Evolutionary conservation across 2,113 vertebrate genomes (phyloP), one percentile per base, ranked within the genome.

Genomic region (Anolis sagrei): DNA sequence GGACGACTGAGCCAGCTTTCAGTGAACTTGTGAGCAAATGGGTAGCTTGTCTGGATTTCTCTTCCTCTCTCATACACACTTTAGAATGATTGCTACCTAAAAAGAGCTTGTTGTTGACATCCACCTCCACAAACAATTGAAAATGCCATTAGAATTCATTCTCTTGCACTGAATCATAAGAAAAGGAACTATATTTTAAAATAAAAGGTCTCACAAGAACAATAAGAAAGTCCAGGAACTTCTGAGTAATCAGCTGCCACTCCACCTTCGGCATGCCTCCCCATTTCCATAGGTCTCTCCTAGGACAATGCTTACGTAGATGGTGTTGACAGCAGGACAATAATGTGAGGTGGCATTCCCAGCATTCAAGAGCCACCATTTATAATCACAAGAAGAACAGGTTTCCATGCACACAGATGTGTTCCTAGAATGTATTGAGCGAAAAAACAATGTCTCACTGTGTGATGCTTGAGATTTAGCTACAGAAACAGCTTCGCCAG

Each of bases 391-490:
- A 44, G 29, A 75, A 61, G 29, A 83, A 27, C 8, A 79, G 81
- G 74, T 16, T 66, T 8, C 21, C 39, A 64, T 69, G 32, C 10
- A 58, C 34, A 13, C 58, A 78, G 23, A 4, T 54, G 2, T 2
- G 7, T 1, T 77, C 11, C 6, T 73, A 16, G 34, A 32, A 1
- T 25, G 19, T 1, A 18, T 61, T 73, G 48, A 34, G 74, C n/a
- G 4, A 1, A 0, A 2, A 68, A 58, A 3, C n/a, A n/a, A n/a
- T 0, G 10, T 4, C 23, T 51, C 7, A 54, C 10, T 8, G 44
- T 34, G 44, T 10, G 25, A 3, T 21, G 4, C 0, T 2, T 2
- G 25, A 54, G 81, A 34, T 29, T 58, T 68, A 89, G 14, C 64
- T 13, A 29, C 10, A 81, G 72, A 21, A 76, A 4, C 4, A 32